Evolutionary conservation across 2,797 vertebrate species (phyloP).

Genomic region (Sebastes reedi): DNA sequence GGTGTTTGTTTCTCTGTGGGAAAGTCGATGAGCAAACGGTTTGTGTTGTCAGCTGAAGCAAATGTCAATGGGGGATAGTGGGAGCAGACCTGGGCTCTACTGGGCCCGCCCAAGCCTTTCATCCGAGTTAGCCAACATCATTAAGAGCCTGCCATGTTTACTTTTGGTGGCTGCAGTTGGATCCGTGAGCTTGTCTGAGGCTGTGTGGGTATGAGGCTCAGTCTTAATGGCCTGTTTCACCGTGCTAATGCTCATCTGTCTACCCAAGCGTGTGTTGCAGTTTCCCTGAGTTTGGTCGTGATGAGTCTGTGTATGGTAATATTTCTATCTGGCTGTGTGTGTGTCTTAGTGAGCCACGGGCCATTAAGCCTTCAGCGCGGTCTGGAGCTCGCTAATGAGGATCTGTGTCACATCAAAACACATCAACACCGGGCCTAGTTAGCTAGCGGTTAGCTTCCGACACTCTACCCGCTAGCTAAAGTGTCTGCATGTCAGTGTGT

Average conservation of each 20-base stretch:
- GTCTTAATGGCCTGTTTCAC: conserved; percentile 6
- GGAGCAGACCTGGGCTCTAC: conserved; percentile 20
- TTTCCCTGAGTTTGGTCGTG: not conserved
- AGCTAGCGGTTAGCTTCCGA: conserved; percentile 8
- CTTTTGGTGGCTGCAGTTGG: conserved; percentile 5
- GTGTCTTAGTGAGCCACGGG: not conserved
- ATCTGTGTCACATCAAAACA: conserved; percentile 41
- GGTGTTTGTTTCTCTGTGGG: conserved; percentile 33
- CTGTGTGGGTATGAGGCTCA: not conserved
- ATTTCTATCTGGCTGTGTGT: not conserved
- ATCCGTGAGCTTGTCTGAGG: not conserved
- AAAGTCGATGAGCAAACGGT: conserved; percentile 32
- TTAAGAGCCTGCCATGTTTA: conserved; percentile 18
- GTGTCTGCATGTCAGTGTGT: conserved; percentile 5
- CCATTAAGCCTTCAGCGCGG: conserved; percentile 30
- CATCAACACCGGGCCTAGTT: not conserved
- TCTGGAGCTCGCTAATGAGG: conserved; percentile 45
- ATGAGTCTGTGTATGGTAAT: conserved; percentile 15
- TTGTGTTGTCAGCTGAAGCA: conserved; percentile 28
- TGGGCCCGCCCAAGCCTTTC: conserved; percentile 30
- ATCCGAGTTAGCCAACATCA: conserved; percentile 39
- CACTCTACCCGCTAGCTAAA: not conserved
- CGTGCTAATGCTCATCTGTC: not conserved
- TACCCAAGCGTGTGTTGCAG: not conserved
- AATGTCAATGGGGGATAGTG: conserved; percentile 46